Percentiles rank a stretch among this genome's conserved stretches.
Conservation (phyloP, 2,797 vertebrate species). For the Platalea minor region DNA sequence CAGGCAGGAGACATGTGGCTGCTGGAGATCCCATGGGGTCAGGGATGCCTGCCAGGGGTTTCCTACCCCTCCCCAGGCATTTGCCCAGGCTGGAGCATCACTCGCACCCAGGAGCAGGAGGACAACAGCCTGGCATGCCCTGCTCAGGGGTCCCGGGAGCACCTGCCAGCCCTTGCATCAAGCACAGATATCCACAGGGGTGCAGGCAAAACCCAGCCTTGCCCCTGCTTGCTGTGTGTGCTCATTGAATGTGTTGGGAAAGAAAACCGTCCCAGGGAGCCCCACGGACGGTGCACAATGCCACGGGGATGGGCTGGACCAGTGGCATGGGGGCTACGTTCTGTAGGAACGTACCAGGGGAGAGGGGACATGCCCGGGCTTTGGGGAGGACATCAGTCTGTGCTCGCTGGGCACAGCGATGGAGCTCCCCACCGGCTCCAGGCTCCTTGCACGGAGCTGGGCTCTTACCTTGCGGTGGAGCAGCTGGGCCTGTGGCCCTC, state of each 20-base stretch:
- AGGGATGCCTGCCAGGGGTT: background rate
- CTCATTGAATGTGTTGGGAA: fast-evolving
- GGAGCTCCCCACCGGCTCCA: background rate
- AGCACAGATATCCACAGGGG: fast-evolving
- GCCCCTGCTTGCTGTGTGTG: background rate
- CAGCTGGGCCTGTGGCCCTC: constrained; percentile 85
- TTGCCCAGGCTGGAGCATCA: background rate
- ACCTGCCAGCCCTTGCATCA: background rate
- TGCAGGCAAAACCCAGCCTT: background rate
- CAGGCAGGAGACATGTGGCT: background rate
- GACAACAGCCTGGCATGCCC: fast-evolving
- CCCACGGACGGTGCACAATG: fast-evolving
- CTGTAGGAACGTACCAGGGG: no score
- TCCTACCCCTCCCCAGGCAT: fast-evolving
- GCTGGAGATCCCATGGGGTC: background rate
- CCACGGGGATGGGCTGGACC: background rate
- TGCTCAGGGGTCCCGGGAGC: background rate
- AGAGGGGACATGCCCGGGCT: fast-evolving
- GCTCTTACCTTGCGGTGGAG: constrained; percentile 89
- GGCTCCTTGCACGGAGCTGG: fast-evolving
- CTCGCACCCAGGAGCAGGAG: background rate
- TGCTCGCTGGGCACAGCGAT: fast-evolving
- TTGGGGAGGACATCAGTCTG: fast-evolving
- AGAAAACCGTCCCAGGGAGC: background rate
- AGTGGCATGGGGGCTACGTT: fast-evolving